Percentiles rank a stretch among this genome's conserved stretches.
Evolutionary conservation across 30 jellyfish, hydroid and myxozoan genomes (phyloP).

Genomic region (Aurelia aurita): DNA sequence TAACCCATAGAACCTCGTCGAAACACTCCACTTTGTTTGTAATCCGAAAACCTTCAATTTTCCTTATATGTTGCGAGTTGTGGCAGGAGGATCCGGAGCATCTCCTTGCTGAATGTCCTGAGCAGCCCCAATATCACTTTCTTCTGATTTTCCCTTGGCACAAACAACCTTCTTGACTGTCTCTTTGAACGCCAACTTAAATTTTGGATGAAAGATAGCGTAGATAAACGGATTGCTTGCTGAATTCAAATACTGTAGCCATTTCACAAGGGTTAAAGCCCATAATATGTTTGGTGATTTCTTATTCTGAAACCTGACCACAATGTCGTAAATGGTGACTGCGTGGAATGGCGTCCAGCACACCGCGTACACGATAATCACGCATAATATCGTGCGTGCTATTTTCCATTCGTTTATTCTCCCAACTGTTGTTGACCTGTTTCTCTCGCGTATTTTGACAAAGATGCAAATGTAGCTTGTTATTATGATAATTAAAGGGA

Average conservation of each 20-base stretch:
- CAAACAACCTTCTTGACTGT: too few relatives aligned
- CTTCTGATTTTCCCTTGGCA: too few relatives aligned
- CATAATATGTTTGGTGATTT: background rate
- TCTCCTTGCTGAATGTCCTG: too few relatives aligned
- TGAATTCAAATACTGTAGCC: background rate
- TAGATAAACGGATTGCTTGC: slow-evolving; percentile 7
- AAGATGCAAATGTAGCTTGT: background rate
- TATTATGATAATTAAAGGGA: background rate
- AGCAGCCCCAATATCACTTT: too few relatives aligned
- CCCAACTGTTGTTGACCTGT: background rate
- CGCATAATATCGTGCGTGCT: background rate
- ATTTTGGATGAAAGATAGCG: background rate
- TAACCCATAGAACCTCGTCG: too few relatives aligned
- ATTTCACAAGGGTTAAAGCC: background rate
- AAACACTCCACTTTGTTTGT: too few relatives aligned
- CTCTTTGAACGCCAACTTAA: background rate
- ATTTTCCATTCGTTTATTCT: background rate
- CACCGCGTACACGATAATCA: background rate
- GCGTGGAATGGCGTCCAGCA: background rate
- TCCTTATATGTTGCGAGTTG: too few relatives aligned
- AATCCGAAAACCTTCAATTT: too few relatives aligned
- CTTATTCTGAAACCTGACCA: background rate
- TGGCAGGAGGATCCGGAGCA: too few relatives aligned
- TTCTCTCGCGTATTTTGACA: background rate
- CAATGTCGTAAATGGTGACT: background rate